These are phyloP conservation scores for Triplophysa tibetana DNA, from an alignment of 2,113 vertebrate genomes.

Conservation along the genomic window DNA sequence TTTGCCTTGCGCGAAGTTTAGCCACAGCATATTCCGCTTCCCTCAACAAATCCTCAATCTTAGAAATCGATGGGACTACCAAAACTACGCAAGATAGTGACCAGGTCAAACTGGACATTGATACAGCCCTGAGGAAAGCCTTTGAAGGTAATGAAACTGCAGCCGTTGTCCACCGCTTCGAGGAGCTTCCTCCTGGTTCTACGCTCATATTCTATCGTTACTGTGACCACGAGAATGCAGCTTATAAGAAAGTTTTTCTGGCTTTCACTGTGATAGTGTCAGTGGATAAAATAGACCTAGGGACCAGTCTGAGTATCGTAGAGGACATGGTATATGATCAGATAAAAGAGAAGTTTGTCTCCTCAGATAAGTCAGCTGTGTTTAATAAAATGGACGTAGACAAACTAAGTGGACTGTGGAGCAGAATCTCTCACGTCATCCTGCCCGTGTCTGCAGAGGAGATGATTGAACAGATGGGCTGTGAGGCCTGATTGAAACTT, in stretches of 20 bases:
- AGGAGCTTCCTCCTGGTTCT: constrained; percentile 85
- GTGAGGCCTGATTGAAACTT: constrained; percentile 33
- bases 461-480: constrained; percentile 60
- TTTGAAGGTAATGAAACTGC: constrained; percentile 77
- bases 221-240: constrained; percentile 91
- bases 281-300: constrained; percentile 68
- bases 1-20: constrained; percentile 78
- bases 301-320: constrained; percentile 66
- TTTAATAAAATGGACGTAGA: constrained; percentile 75
- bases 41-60: constrained; percentile 68
- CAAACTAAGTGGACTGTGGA: constrained; percentile 78
- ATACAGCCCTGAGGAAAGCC: constrained; percentile 75
- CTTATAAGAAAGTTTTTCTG: constrained; percentile 85
- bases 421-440: constrained; percentile 78
- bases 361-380: constrained; percentile 49
- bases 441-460: constrained; percentile 69
- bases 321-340: constrained; percentile 90
- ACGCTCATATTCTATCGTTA: constrained; percentile 97
- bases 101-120: constrained; percentile 82
- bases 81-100: constrained; percentile 76
- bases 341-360: constrained; percentile 77
- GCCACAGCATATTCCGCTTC: constrained; percentile 76
- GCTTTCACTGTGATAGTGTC: constrained; percentile 87
- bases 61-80: constrained; percentile 73
- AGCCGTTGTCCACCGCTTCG: constrained; percentile 85